These are phyloP conservation scores for Drosophila paranaensis DNA, from an alignment of 2,888 invertebrate species.

Conservation along the genomic window DNA sequence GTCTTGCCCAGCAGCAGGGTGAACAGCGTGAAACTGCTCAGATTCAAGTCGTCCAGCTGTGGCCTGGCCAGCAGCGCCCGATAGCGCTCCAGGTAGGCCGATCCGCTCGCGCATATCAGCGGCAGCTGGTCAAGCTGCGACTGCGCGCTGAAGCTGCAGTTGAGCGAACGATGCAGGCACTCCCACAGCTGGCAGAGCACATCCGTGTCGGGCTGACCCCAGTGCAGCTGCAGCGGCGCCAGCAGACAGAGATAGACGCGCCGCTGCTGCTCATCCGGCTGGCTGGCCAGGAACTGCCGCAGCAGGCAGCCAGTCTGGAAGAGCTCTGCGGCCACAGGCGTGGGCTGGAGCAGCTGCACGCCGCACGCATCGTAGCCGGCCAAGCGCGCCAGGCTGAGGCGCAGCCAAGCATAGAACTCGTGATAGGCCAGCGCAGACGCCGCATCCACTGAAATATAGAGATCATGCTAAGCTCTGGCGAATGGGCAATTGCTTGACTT, in stretches of 20 bases:
- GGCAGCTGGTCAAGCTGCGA: constrained; percentile 85
- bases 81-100: constrained; percentile 83
- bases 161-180: constrained; percentile 86
- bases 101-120: constrained; percentile 75
- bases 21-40: constrained; percentile 86
- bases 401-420: constrained; percentile 85
- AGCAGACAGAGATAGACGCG: constrained; percentile 85
- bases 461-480: not conserved
- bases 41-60: constrained; percentile 78
- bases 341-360: constrained; percentile 34
- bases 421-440: constrained; percentile 60
- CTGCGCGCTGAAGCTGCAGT: constrained; percentile 86
- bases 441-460: constrained; percentile 18
- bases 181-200: constrained; percentile 87
- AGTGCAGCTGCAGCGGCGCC: constrained; percentile 84
- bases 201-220: constrained; percentile 85
- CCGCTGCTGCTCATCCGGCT: constrained; percentile 85
- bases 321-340: constrained; percentile 25
- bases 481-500: not conserved
- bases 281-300: constrained; percentile 85
- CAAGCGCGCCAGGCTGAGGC: constrained; percentile 85
- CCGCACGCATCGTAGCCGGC: constrained; percentile 84
- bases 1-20: constrained; percentile 85
- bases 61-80: constrained; percentile 80
- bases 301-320: constrained; percentile 60